Percentiles rank a stretch among this genome's conserved stretches.
phyloP scores from a whole-genome alignment of 2,888 invertebrate genomes.

The Chironomus riparius region DNA sequence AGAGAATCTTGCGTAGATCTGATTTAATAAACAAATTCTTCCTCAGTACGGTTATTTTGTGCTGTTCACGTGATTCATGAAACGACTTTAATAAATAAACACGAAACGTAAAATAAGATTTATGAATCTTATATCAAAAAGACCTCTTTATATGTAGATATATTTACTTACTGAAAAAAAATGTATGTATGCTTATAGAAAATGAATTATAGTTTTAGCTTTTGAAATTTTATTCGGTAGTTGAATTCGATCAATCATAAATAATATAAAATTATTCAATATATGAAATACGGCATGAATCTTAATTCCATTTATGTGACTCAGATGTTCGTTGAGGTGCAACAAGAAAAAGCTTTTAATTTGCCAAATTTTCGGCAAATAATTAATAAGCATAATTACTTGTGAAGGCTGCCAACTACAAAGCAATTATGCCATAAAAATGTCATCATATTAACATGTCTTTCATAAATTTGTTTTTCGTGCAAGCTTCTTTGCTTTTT shows the following conservation, averaged over 20 bases:
- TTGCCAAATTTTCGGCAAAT: background rate
- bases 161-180: no score
- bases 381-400: slow-evolving; percentile 24
- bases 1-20: no score
- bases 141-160: no score
- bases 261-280: slow-evolving; percentile 7
- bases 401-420: slow-evolving; percentile 1
- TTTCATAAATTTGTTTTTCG: slow-evolving; percentile 1
- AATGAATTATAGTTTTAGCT: background rate
- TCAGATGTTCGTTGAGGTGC: background rate
- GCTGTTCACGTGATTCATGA: no score
- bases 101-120: no score
- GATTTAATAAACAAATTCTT: no score
- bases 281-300: background rate
- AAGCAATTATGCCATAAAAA: slow-evolving; percentile 24
- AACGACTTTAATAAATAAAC: no score
- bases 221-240: slow-evolving; percentile 4
- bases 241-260: slow-evolving; percentile 16
- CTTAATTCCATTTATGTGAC: background rate
- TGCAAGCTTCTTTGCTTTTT: no score
- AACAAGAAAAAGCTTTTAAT: background rate
- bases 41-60: no score
- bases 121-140: no score
- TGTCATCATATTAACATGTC: slow-evolving; percentile 9
- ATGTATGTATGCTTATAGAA: background rate